Evolutionary conservation across 2,797 vertebrate genomes (phyloP), one percentile per base, ranked within the genome.

Genomic region (Coendou prehensilis): DNA sequence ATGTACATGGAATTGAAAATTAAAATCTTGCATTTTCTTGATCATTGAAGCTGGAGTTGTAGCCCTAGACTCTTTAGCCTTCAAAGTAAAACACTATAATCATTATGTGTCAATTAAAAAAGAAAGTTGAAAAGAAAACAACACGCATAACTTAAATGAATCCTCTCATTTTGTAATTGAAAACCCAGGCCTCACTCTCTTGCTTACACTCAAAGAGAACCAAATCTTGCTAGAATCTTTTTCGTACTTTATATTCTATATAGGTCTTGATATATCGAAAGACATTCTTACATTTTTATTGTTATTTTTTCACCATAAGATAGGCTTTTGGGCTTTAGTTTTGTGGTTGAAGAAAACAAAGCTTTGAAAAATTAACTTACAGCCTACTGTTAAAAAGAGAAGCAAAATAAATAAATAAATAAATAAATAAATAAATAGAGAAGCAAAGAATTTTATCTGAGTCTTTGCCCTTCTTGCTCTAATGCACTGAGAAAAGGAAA

Each of bases 21-120:
- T 61, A 92, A 93, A 93, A 95, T 73, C 76, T 63, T 52, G 89
- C 6, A 26, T 83, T 41, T 84, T 67, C 17, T 91, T 89, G 78
- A 76, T 20, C 45, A 87, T 37, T 82, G 59, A 85, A 90, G 56
- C 33, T 85, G 59, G 47, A 52, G 47, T 80, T 93, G 18, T 17
- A 93, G 18, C 63, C 79, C 64, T 37, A 26, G 47, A 88, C 37
- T 69, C 50, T 28, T 78, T 76, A 61, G 20, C 20, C 30, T 6
- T 50, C 45, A 45, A 67, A 82, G 64, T 45, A 22, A 26, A 80
- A 30, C 6, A 20, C 50, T 33, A 54, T 17, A 67, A 80, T 45
- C 63, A 33, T 67, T 23, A 33, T 15, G 6, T 45, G 4, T 23
- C 56, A 91, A 41, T 54, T 75, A 57, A 45, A 91, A 81, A 81